These are phyloP conservation scores for Henricia sp. DNA, from an alignment of 53 echinoderm and acorn worm species.

Conservation along the genomic window DNA sequence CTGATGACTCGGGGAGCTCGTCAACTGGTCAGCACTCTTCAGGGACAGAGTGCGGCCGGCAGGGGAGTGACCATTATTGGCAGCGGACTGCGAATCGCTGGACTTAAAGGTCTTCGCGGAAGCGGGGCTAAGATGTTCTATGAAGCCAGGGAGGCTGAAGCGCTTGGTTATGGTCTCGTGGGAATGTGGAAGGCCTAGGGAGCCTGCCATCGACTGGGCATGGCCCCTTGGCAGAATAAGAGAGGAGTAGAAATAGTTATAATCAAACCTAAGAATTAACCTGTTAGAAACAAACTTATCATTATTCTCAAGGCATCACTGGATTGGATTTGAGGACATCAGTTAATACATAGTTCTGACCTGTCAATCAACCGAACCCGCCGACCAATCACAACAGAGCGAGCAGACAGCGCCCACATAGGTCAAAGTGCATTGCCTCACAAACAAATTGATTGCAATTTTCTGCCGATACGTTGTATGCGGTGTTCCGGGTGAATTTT, in stretches of 20 bases:
- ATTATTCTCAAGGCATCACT: too few relatives aligned
- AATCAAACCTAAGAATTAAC: neutral
- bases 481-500: too few relatives aligned
- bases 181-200: conserved; percentile 22
- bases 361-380: too few relatives aligned
- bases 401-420: too few relatives aligned
- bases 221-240: conserved; percentile 64
- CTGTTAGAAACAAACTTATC: too few relatives aligned
- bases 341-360: too few relatives aligned
- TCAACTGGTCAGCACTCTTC: conserved; percentile 7
- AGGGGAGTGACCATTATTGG: neutral
- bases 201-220: conserved; percentile 59
- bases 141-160: conserved; percentile 67
- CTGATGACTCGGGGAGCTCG: neutral
- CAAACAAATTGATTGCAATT: too few relatives aligned
- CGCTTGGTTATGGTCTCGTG: neutral
- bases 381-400: too few relatives aligned
- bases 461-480: too few relatives aligned
- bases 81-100: neutral
- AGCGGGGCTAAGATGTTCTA: conserved; percentile 50
- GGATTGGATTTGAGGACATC: too few relatives aligned
- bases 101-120: conserved; percentile 18
- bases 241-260: neutral
- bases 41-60: neutral
- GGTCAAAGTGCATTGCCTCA: too few relatives aligned